A percentile compares a stretch with the other conserved stretches of the same genome.
phyloP scores from a whole-genome alignment of 1,140 invertebrate genomes.

The Calephelis nemesis region DNA sequence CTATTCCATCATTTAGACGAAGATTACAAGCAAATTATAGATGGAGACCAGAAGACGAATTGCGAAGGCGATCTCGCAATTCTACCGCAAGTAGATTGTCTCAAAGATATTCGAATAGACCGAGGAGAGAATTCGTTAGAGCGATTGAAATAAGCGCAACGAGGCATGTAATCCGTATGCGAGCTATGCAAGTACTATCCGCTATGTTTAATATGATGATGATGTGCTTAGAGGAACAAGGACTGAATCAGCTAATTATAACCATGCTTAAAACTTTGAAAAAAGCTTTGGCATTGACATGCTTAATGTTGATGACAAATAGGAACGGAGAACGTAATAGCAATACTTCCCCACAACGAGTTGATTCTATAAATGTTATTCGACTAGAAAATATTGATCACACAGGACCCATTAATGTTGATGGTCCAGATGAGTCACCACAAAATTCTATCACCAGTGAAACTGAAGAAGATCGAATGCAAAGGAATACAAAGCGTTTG shows the following conservation, averaged over 20 bases:
- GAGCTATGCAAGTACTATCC: slow-evolving; percentile 72
- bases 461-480: slow-evolving; percentile 36
- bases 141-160: slow-evolving; percentile 67
- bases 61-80: slow-evolving; percentile 48
- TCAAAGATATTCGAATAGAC: slow-evolving; percentile 47
- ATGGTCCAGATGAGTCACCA: slow-evolving; percentile 51
- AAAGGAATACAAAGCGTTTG: slow-evolving; percentile 28
- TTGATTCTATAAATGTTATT: slow-evolving; percentile 54
- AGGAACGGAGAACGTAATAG: slow-evolving; percentile 43
- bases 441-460: slow-evolving; percentile 34
- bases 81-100: slow-evolving; percentile 46
- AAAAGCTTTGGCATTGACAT: slow-evolving; percentile 71
- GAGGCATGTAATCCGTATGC: slow-evolving; percentile 69
- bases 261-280: slow-evolving; percentile 71
- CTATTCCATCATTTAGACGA: slow-evolving; percentile 49
- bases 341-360: slow-evolving; percentile 42
- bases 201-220: slow-evolving; percentile 78
- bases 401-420: slow-evolving; percentile 58
- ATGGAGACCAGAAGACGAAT: slow-evolving; percentile 59
- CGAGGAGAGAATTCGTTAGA: slow-evolving; percentile 52
- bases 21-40: slow-evolving; percentile 51
- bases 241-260: slow-evolving; percentile 70
- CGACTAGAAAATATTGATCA: slow-evolving; percentile 62
- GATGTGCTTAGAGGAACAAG: slow-evolving; percentile 71
- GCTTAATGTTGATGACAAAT: slow-evolving; percentile 69